A percentile compares a stretch with the other conserved stretches of the same genome.
These are phyloP conservation scores for Pseudachorutes palmiensis DNA, from an alignment of 1,140 invertebrate species.

Conservation along the genomic window DNA sequence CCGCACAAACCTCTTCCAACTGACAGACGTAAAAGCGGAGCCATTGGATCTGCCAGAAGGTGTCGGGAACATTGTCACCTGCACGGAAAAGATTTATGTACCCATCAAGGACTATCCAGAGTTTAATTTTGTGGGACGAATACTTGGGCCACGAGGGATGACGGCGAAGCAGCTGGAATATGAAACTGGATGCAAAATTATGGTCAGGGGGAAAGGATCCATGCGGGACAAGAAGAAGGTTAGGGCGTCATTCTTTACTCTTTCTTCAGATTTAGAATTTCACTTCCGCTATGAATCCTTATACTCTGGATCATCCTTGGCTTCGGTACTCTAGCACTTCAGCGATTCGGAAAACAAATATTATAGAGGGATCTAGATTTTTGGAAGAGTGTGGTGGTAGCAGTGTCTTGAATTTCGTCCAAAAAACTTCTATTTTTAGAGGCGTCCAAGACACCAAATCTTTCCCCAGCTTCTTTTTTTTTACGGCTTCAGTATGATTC, in stretches of 20 bases:
- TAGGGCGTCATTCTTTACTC: slow-evolving; percentile 43
- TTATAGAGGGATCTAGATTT: neutral
- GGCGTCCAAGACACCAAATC: neutral
- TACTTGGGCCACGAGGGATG: slow-evolving; percentile 94
- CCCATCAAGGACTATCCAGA: slow-evolving; percentile 99
- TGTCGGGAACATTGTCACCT: slow-evolving; percentile 77
- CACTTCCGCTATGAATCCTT: too few relatives aligned
- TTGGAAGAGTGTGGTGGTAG: neutral
- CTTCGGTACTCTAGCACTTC: too few relatives aligned
- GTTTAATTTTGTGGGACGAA: slow-evolving; percentile 99
- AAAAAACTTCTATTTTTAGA: slow-evolving; percentile 9
- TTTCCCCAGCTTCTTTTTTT: neutral
- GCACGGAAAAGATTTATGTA: slow-evolving; percentile 98
- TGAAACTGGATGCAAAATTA: slow-evolving; percentile 99
- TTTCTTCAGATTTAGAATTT: too few relatives aligned
- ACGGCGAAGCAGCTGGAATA: slow-evolving; percentile 99
- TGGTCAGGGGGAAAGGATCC: slow-evolving; percentile 99
- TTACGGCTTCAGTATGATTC: neutral
- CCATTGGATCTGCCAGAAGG: slow-evolving; percentile 69
- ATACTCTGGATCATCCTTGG: too few relatives aligned
- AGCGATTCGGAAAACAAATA: neutral
- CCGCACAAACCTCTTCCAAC: slow-evolving; percentile 92
- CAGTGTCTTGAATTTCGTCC: neutral
- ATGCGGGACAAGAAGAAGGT: slow-evolving; percentile 99
- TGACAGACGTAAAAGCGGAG: slow-evolving; percentile 91